Evolutionary conservation across 2,888 invertebrate species (phyloP).

Genomic region (Abscondita cerata): DNA sequence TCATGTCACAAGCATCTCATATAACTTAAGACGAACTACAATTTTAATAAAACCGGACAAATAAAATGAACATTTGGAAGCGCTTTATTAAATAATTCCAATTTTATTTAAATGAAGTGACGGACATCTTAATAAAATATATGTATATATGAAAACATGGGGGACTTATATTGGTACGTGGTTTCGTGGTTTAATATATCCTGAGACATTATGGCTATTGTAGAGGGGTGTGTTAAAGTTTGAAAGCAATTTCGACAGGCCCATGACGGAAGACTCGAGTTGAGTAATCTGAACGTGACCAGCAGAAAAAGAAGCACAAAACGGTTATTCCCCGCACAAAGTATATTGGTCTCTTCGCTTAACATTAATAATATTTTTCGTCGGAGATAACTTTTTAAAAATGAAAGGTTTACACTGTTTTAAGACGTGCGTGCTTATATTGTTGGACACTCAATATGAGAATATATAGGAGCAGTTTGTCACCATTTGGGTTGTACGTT

Average conservation of each 20-base stretch:
- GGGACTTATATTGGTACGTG: constrained; percentile 22
- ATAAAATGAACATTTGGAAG: no score
- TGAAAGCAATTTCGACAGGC: constrained; percentile 41
- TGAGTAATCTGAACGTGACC: constrained; percentile 41
- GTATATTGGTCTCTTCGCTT: no score
- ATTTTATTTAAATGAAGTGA: no score
- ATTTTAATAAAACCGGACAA: no score
- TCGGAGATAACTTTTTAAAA: constrained; percentile 1
- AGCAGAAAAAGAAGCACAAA: no score
- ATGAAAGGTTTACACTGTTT: constrained; percentile 1
- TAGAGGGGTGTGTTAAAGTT: constrained; percentile 25
- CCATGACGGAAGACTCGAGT: constrained; percentile 35
- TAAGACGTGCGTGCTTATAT: constrained; percentile 14
- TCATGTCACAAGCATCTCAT: no score
- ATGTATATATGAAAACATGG: constrained; percentile 13
- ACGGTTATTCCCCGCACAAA: no score
- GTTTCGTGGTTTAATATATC: constrained; percentile 30
- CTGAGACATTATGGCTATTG: constrained; percentile 23
- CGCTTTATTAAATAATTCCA: no score
- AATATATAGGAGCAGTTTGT: constrained; percentile 54
- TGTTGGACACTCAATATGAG: constrained; percentile 48
- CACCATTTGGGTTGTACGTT: constrained; percentile 52
- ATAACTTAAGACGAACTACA: no score
- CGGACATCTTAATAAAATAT: constrained; percentile 25
- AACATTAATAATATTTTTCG: no score